Conservation (phyloP, 2,888 invertebrate genomes). For the Andricus quercusramuli region DNA sequence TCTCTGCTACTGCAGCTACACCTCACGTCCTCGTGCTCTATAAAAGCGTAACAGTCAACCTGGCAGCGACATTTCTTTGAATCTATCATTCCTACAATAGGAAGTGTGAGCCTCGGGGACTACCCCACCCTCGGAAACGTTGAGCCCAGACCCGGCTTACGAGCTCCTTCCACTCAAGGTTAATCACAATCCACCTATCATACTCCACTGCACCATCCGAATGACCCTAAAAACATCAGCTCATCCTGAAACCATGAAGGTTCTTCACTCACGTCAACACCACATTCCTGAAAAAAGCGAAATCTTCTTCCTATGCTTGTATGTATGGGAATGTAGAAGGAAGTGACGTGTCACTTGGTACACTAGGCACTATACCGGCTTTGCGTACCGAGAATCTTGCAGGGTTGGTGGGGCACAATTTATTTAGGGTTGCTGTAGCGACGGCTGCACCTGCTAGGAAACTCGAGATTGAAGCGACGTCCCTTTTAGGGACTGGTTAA, state of each 20-base stretch:
- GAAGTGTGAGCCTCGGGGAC: background rate
- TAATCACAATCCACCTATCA: constrained; percentile 25
- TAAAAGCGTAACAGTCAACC: background rate
- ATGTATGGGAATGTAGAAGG: background rate
- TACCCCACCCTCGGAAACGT: background rate
- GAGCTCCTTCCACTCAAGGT: constrained; percentile 22
- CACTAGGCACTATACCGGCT: constrained; percentile 30
- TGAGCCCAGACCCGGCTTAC: constrained; percentile 18
- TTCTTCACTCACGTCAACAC: constrained; percentile 11
- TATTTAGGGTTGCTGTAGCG: background rate
- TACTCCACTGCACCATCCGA: background rate
- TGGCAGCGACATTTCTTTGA: background rate
- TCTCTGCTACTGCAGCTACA: too few relatives aligned
- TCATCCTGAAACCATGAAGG: background rate
- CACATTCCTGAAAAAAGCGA: constrained; percentile 31
- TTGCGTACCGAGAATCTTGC: constrained; percentile 1
- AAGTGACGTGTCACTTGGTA: constrained; percentile 39
- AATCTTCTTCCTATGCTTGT: background rate
- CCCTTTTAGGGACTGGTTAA: constrained; percentile 2
- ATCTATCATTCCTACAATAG: background rate
- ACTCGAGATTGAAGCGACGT: background rate
- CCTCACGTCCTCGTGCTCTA: too few relatives aligned
- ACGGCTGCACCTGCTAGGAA: constrained; percentile 19
- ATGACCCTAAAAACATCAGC: background rate
- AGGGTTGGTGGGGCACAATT: constrained; percentile 31